Conservation (phyloP, 2,113 vertebrate species). For the Donacobius atricapilla region DNA sequence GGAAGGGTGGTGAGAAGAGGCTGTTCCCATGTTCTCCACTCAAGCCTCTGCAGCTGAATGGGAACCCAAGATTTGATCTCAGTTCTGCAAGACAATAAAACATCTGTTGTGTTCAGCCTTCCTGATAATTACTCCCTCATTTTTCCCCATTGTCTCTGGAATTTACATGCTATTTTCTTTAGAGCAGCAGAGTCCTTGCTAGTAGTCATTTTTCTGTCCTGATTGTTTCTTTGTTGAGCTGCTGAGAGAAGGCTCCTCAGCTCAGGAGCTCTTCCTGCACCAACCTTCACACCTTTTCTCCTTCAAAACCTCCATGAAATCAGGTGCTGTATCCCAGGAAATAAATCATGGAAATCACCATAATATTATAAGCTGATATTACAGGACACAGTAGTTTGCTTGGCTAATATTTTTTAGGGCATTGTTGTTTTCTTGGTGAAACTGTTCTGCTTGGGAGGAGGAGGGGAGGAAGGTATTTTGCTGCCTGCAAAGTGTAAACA, state of each 20-base stretch:
- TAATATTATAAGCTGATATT: neutral
- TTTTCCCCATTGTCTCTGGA: neutral
- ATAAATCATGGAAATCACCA: neutral
- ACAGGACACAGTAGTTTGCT: neutral
- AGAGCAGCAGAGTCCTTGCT: neutral
- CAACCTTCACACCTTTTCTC: neutral
- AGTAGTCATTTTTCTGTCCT: neutral
- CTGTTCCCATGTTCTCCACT: neutral
- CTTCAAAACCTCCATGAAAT: neutral
- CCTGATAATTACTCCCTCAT: constrained; percentile 8
- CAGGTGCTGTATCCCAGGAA: neutral
- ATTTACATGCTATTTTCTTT: neutral
- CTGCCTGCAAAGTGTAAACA: neutral
- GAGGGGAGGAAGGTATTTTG: neutral
- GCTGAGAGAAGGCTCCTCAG: neutral
- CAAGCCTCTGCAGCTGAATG: neutral
- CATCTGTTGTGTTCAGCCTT: constrained; percentile 46
- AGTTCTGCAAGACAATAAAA: constrained; percentile 25
- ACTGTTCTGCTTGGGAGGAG: neutral
- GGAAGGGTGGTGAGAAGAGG: neutral
- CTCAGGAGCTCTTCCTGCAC: neutral
- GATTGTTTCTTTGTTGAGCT: neutral
- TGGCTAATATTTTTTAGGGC: neutral
- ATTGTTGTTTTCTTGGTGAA: neutral
- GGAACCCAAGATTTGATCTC: neutral